phyloP scores from a whole-genome alignment of 2,113 vertebrate genomes.

The Anas platyrhynchos region DNA sequence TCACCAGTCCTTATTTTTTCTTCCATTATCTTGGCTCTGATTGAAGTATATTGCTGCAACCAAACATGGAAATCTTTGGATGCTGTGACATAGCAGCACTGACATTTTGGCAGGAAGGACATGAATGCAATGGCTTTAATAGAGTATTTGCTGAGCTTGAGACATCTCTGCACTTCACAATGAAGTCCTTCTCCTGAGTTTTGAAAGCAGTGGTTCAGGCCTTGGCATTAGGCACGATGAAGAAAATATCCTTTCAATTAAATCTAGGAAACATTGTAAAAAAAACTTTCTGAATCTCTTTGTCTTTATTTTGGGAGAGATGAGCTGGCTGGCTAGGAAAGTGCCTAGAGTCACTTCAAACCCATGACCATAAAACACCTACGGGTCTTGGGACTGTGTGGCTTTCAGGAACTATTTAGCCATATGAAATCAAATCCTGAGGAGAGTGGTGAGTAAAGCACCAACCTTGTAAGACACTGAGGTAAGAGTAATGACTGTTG shows the following conservation, averaged over 20 bases:
- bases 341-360: not conserved
- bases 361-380: not conserved
- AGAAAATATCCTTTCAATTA: not conserved
- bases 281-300: not conserved
- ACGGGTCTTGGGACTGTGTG: no score
- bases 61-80: not conserved
- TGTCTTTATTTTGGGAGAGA: not conserved
- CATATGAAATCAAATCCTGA: not conserved
- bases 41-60: not conserved
- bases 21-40: not conserved
- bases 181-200: not conserved
- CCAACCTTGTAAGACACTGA: not conserved
- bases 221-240: not conserved
- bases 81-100: not conserved
- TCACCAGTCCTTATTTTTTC: not conserved
- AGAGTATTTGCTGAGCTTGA: not conserved
- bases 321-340: not conserved
- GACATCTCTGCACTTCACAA: not conserved
- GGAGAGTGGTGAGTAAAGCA: not conserved
- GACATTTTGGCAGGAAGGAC: not conserved
- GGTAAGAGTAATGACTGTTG: not conserved
- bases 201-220: not conserved
- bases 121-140: not conserved
- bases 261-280: not conserved
- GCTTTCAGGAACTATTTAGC: not conserved